Percentiles rank a stretch among this genome's conserved stretches.
These are phyloP conservation scores for Ennomos fuscantarius DNA, from an alignment of 2,888 invertebrate species.

Conservation along the genomic window DNA sequence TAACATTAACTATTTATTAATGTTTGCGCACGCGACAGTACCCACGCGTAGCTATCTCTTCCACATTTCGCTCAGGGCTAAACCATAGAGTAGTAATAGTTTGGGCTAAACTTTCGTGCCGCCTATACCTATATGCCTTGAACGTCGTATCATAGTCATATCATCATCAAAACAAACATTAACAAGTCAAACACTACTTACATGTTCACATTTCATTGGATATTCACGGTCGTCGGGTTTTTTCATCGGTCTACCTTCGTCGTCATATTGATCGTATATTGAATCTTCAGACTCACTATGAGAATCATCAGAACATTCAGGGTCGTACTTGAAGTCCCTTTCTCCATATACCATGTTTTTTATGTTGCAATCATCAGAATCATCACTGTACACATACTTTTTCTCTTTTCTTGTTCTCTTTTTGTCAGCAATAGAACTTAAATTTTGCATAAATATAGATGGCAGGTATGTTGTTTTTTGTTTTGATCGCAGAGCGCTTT, in stretches of 20 bases:
- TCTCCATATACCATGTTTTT: background rate
- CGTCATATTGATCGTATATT: slow-evolving; percentile 3
- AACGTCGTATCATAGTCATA: no score
- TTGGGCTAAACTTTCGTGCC: no score
- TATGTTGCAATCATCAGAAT: background rate
- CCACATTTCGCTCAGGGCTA: no score
- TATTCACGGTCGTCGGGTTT: slow-evolving; percentile 19
- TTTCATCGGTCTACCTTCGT: background rate
- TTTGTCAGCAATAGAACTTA: background rate
- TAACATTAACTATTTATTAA: no score
- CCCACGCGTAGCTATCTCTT: no score
- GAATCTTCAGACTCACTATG: no score
- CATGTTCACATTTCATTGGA: slow-evolving; percentile 33
- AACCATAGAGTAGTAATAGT: no score
- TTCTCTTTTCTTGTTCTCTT: slow-evolving; percentile 3
- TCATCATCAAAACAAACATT: no score
- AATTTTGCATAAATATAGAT: background rate
- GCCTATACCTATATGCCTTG: no score
- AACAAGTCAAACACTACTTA: slow-evolving; percentile 8
- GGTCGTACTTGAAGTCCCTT: background rate
- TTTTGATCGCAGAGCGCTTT: background rate
- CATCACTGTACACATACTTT: slow-evolving; percentile 4
- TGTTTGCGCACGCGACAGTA: no score
- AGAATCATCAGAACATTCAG: background rate
- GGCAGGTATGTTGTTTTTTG: background rate